Conservation (phyloP, 1,140 invertebrate genomes). For the Macrotrachela quadricornifera region DNA sequence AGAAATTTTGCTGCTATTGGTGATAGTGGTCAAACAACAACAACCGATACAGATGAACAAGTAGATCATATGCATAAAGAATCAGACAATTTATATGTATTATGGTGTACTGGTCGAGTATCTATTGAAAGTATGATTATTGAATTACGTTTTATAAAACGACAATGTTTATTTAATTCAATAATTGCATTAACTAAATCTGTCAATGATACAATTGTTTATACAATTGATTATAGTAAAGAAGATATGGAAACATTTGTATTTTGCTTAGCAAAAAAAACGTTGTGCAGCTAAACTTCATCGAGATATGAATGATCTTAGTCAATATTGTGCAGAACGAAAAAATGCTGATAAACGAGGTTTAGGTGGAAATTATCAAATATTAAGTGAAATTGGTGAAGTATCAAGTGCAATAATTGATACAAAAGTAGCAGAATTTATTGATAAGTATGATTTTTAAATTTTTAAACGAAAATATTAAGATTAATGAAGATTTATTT, state of each 20-base stretch:
- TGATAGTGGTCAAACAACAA: conserved; percentile 20
- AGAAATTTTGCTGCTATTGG: conserved; percentile 85
- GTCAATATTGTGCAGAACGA: conserved; percentile 66
- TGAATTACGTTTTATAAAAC: conserved; percentile 75
- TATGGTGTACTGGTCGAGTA: conserved; percentile 81
- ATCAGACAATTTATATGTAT: conserved; percentile 72
- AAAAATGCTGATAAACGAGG: conserved; percentile 63
- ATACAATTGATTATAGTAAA: conserved; percentile 21
- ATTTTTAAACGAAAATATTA: conserved; percentile 21
- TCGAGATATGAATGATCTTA: conserved; percentile 43
- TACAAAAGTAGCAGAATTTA: conserved; percentile 39
- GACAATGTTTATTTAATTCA: conserved; percentile 62
- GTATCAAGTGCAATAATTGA: conserved; percentile 59
- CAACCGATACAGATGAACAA: conserved; percentile 42
- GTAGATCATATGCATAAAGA: conserved; percentile 56
- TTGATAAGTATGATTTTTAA: neutral
- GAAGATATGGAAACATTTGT: conserved; percentile 79
- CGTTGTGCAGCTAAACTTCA: conserved; percentile 56
- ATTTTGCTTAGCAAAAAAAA: conserved; percentile 66
- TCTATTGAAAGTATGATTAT: conserved; percentile 90
- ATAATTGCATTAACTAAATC: conserved; percentile 47
- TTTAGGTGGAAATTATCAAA: conserved; percentile 47
- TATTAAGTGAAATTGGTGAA: conserved; percentile 74
- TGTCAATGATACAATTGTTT: conserved; percentile 41
- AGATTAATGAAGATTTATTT: too few species aligned